These are phyloP conservation scores for Enteromius viviparus DNA, from an alignment of 2,797 vertebrate species.

Conservation along the genomic window DNA sequence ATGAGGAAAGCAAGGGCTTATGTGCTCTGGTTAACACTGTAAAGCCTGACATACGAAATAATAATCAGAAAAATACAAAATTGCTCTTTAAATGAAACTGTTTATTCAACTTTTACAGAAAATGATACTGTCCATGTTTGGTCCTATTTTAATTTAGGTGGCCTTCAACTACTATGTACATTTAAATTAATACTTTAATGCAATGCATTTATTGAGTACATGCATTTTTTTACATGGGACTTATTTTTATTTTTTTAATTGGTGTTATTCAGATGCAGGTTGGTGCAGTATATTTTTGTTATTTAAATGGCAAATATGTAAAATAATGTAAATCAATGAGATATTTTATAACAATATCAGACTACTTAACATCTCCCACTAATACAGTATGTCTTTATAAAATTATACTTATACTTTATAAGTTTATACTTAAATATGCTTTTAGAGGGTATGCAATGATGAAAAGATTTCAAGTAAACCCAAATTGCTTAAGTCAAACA, in stretches of 20 bases:
- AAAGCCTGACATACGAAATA: constrained; percentile 7
- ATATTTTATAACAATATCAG: background rate
- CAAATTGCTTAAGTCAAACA: background rate
- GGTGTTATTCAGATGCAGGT: background rate
- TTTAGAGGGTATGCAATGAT: background rate
- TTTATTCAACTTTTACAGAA: background rate
- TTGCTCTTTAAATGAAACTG: background rate
- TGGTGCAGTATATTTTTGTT: background rate
- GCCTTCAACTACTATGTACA: too few species aligned
- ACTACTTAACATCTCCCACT: background rate
- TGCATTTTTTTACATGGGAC: too few species aligned
- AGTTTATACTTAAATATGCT: too few species aligned
- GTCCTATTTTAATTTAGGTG: too few species aligned
- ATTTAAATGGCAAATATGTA: background rate
- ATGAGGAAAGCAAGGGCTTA: constrained; percentile 28
- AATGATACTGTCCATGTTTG: background rate
- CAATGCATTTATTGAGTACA: too few species aligned
- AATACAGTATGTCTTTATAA: background rate
- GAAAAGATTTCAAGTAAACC: background rate
- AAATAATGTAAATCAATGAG: background rate
- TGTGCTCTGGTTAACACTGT: constrained; percentile 28
- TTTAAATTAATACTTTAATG: too few species aligned
- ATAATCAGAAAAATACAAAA: background rate
- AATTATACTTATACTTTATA: too few species aligned
- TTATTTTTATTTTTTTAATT: too few species aligned